These are phyloP conservation scores for Colossoma macropomum DNA, from an alignment of 2,113 vertebrate species.

Conservation along the genomic window DNA sequence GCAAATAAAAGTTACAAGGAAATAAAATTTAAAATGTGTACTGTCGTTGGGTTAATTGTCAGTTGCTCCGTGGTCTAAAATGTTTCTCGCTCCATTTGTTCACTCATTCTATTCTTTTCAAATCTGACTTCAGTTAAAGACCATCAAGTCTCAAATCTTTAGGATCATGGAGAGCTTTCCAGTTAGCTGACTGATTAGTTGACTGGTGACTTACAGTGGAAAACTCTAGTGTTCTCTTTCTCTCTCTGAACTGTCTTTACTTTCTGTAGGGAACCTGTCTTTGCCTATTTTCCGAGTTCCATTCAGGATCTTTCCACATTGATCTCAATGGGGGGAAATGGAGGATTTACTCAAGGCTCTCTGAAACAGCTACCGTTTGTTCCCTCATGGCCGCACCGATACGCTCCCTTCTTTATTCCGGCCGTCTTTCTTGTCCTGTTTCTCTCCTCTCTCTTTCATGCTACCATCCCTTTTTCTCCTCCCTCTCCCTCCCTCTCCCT, in stretches of 20 bases:
- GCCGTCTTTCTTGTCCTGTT: neutral
- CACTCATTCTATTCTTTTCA: no score
- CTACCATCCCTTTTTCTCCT: neutral
- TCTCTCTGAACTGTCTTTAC: neutral
- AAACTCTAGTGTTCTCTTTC: neutral
- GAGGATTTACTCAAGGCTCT: constrained; percentile 30
- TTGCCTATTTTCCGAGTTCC: constrained; percentile 23
- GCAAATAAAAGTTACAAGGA: no score
- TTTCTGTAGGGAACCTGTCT: constrained; percentile 15
- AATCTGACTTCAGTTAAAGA: no score
- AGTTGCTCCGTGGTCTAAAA: no score
- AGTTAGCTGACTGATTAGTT: neutral
- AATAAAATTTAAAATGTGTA: no score
- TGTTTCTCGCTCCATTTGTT: no score
- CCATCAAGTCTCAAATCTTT: no score
- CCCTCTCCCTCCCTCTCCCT: neutral
- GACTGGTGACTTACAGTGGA: neutral
- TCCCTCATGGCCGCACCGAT: neutral
- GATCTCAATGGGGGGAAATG: constrained; percentile 33
- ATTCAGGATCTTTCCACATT: constrained; percentile 29
- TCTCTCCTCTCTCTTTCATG: neutral
- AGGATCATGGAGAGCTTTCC: no score
- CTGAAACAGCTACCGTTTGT: neutral
- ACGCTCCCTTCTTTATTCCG: constrained; percentile 25
- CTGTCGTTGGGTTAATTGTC: no score